A percentile compares a stretch with the other conserved stretches of the same genome.
Conservation (phyloP, 2,113 vertebrate species). For the Origma solitaria region DNA sequence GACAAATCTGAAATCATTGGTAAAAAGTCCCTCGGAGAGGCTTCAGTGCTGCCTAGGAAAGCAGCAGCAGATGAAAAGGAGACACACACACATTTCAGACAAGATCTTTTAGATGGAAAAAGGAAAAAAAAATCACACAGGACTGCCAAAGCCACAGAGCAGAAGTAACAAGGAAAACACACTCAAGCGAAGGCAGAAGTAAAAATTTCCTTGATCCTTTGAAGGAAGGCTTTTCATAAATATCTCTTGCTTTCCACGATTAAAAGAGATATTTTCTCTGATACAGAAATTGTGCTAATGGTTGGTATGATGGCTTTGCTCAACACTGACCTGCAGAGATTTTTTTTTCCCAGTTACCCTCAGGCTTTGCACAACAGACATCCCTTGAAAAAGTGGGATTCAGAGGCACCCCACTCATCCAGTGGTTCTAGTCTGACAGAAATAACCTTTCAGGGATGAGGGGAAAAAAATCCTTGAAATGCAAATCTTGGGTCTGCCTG, state of each 20-base stretch:
- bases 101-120: slow-evolving; percentile 2
- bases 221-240: background rate
- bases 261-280: background rate
- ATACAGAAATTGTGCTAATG: background rate
- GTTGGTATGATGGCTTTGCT: background rate
- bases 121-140: background rate
- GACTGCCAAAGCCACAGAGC: slow-evolving; percentile 33
- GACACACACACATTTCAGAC: background rate
- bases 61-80: background rate
- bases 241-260: background rate
- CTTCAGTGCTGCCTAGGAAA: background rate
- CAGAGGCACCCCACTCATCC: background rate
- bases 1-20: background rate
- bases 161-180: background rate
- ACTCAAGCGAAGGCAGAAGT: background rate
- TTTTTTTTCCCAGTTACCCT: background rate
- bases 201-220: background rate
- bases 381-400: background rate
- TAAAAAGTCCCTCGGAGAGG: background rate
- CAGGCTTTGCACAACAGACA: background rate
- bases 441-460: background rate
- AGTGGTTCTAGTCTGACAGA: background rate
- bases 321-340: background rate
- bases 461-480: background rate
- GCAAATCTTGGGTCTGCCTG: background rate